Evolutionary conservation across 2,888 invertebrate genomes (phyloP).

Genomic region (Drosophila falleni): DNA sequence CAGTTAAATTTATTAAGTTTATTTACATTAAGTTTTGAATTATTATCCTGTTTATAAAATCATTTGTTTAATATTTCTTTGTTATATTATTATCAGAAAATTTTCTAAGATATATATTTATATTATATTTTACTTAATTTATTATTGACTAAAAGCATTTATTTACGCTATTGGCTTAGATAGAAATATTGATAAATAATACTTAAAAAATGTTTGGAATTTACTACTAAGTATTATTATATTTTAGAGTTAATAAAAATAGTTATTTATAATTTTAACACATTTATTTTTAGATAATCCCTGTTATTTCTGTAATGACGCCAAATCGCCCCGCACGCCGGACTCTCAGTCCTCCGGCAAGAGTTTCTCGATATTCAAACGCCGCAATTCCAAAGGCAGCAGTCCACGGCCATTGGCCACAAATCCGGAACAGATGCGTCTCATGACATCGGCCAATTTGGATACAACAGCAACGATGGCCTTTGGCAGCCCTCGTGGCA

Average conservation of each 20-base stretch:
- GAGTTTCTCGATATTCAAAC: conserved; percentile 84
- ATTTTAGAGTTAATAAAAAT: too few species aligned
- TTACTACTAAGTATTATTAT: too few species aligned
- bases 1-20: neutral
- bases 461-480: conserved; percentile 83
- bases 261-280: too few species aligned
- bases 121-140: too few species aligned
- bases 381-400: conserved; percentile 84
- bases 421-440: conserved; percentile 82
- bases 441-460: conserved; percentile 84
- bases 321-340: conserved; percentile 84
- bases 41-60: neutral
- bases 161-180: too few species aligned
- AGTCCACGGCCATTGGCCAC: conserved; percentile 76
- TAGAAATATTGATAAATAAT: too few species aligned
- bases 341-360: conserved; percentile 83
- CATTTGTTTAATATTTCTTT: neutral
- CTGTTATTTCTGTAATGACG: conserved; percentile 85
- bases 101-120: too few species aligned
- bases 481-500: conserved; percentile 84
- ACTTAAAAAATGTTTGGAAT: too few species aligned
- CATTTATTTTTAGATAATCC: conserved; percentile 83
- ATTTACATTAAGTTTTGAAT: neutral
- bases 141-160: too few species aligned
- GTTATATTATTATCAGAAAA: too few species aligned